Conservation (phyloP, 2,113 vertebrate species). For the Mionectes macconnelli region DNA sequence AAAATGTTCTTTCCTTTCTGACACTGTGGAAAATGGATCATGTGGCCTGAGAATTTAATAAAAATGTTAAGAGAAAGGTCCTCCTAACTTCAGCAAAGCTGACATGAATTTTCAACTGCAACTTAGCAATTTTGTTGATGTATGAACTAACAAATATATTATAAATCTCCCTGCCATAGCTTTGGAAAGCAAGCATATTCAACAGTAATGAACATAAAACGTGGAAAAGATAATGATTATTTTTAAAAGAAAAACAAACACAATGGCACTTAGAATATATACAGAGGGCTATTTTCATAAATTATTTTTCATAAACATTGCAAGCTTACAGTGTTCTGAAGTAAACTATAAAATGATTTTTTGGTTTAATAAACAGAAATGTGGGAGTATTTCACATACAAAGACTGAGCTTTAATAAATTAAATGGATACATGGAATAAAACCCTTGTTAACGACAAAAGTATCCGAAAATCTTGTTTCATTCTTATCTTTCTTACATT, state of each 20-base stretch:
- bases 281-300: slow-evolving; percentile 1
- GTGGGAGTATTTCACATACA: neutral
- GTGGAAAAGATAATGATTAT: neutral
- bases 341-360: slow-evolving; percentile 22
- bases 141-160: neutral
- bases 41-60: neutral
- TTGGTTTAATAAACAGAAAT: slow-evolving; percentile 3
- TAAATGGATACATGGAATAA: neutral
- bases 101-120: neutral
- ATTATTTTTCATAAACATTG: neutral
- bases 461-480: slow-evolving; percentile 1
- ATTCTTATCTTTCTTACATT: neutral
- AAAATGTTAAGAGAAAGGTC: neutral
- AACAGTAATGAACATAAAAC: slow-evolving; percentile 15
- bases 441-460: neutral
- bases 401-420: neutral
- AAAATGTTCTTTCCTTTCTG: neutral
- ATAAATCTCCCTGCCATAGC: neutral
- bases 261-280: neutral
- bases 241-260: slow-evolving; percentile 14
- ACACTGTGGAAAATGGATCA: neutral
- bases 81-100: neutral
- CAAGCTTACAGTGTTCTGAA: neutral
- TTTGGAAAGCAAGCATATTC: neutral
- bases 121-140: neutral